Evolutionary conservation across 2,113 vertebrate genomes (phyloP).

Genomic region (Saguinus midas): DNA sequence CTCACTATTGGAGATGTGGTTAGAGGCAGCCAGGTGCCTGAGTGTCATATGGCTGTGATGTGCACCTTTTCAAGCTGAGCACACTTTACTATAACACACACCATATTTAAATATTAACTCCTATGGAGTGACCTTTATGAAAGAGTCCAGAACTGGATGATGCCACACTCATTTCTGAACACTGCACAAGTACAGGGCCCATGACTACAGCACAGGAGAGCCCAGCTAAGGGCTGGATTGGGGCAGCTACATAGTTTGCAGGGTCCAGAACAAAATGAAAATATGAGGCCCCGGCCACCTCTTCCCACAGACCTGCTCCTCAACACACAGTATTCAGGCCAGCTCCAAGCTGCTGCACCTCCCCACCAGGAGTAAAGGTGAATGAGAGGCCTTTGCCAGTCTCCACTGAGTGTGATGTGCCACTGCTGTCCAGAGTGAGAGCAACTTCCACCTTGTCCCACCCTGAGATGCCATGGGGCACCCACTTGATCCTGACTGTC

Average conservation of each 20-base stretch:
- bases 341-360: neutral
- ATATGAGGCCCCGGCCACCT: neutral
- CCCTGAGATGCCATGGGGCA: neutral
- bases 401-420: neutral
- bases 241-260: neutral
- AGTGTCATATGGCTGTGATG: neutral
- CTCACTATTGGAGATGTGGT: neutral
- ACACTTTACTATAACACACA: neutral
- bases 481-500: neutral
- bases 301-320: neutral
- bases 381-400: neutral
- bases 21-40: neutral
- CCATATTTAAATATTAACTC: neutral
- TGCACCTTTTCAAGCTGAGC: neutral
- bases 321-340: neutral
- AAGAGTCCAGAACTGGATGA: neutral
- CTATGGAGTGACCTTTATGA: neutral
- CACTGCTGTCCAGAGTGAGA: neutral
- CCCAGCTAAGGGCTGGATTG: too few relatives aligned
- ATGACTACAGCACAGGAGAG: neutral
- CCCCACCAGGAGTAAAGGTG: neutral
- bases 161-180: too few relatives aligned
- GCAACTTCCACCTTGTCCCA: too few relatives aligned
- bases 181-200: neutral
- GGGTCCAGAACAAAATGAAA: neutral